Conservation (phyloP, 2,888 invertebrate species). For the Pandemis heparana region DNA sequence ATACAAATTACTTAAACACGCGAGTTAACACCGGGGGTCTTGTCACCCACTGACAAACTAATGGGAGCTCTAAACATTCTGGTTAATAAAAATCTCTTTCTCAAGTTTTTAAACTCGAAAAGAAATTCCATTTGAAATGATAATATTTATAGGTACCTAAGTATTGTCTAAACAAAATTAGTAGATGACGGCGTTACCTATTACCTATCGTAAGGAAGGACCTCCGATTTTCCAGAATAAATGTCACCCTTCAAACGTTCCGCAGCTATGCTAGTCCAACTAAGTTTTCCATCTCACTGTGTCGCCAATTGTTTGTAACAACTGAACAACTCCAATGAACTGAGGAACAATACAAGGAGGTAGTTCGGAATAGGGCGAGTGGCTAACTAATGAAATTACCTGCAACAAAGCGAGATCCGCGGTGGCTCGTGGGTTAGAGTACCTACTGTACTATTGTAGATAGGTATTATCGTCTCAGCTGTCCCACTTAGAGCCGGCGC, state of each 20-base stretch:
- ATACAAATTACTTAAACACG: conserved; percentile 44
- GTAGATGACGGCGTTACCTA: neutral
- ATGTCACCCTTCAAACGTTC: conserved; percentile 9
- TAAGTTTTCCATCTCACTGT: conserved; percentile 18
- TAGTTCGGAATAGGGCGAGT: conserved; percentile 47
- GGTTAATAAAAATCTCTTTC: conserved; percentile 8
- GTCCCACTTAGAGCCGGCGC: conserved; percentile 37
- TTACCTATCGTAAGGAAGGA: neutral
- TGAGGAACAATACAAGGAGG: conserved; percentile 33
- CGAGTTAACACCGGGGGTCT: conserved; percentile 47
- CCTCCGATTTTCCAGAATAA: neutral
- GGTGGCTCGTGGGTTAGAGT: conserved; percentile 52
- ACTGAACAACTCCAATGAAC: conserved; percentile 33
- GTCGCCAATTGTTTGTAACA: conserved; percentile 37
- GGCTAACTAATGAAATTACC: conserved; percentile 70
- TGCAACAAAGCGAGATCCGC: conserved; percentile 72
- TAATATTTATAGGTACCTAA: neutral
- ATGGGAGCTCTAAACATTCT: conserved; percentile 40
- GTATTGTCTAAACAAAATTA: neutral
- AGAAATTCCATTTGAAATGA: neutral
- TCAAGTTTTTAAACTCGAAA: neutral
- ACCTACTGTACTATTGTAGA: conserved; percentile 19
- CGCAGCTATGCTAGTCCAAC: conserved; percentile 1
- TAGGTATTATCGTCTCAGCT: conserved; percentile 41
- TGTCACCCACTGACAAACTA: conserved; percentile 51